Conservation (phyloP, 2,113 vertebrate species). For the Bothrops jararaca region DNA sequence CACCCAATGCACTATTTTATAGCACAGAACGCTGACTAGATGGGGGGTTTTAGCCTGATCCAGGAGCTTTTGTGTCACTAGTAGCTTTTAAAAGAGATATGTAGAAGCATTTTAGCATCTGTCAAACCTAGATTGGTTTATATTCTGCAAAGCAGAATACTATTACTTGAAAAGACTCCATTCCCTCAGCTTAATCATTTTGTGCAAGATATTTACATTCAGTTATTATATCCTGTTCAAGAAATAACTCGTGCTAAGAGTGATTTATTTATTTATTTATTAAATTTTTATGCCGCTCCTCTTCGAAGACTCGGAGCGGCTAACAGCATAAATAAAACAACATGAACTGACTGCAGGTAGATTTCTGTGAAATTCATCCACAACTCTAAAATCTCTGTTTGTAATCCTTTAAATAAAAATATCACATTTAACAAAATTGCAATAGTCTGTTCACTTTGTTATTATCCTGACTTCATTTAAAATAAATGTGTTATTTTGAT, state of each 20-base stretch:
- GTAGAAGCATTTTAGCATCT: background rate
- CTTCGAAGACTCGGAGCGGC: too few species aligned
- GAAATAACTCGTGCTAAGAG: conserved; percentile 47
- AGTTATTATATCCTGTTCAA: conserved; percentile 41
- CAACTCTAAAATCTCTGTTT: conserved; percentile 40
- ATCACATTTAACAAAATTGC: conserved; percentile 29
- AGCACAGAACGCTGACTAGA: background rate
- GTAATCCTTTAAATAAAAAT: conserved; percentile 33
- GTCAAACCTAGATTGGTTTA: conserved; percentile 29
- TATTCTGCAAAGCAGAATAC: conserved; percentile 1
- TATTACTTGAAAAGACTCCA: conserved; percentile 20
- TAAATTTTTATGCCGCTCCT: too few species aligned
- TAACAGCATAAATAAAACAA: too few species aligned
- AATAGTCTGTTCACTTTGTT: conserved; percentile 3
- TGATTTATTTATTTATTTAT: too few species aligned
- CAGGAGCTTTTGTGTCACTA: conserved; percentile 1
- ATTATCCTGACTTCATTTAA: conserved; percentile 33
- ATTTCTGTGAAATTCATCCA: conserved; percentile 41
- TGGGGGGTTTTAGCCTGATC: background rate
- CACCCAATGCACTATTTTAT: background rate
- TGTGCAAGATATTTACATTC: conserved; percentile 50
- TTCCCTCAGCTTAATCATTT: conserved; percentile 32
- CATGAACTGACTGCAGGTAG: conserved; percentile 52
- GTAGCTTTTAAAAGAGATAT: background rate
- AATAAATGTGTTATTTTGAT: conserved; percentile 15